Evolutionary conservation across 2,113 vertebrate species (phyloP), one percentile per base, ranked within the genome.

Genomic region (Bettongia penicillata): DNA sequence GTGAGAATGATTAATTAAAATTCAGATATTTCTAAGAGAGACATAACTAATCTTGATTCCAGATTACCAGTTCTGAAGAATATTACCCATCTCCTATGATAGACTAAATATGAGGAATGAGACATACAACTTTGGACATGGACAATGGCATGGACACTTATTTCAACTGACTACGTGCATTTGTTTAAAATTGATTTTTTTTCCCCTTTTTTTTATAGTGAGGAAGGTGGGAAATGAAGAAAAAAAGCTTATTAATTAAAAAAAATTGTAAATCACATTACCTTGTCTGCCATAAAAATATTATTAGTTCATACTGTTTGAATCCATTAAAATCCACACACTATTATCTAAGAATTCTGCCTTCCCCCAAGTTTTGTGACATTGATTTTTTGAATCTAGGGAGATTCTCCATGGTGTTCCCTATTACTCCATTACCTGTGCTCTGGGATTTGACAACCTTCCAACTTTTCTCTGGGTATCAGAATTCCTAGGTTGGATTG

Each of bases 1-100:
- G 53, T 89, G 4, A 95, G 95, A 96, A 43, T 51, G 22, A 94
- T 96, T 48, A 91, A 16, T 96, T 77, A 53, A 94, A 91, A 93
- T 92, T 94, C 51, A 94, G 43, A 2, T 53, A 31, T 9, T 51
- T 51, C 25, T 92, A 48, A 28, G 77, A 25, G n/a, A 89, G 51
- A 1, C 28, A 91, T 92, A 68, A 3, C 31, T 12, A 37, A 37
- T 31, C 12, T 37, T 37, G 31, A 37, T 68, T 68, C 31, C 31
- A 68, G 57, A 68, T 28, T 28, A 68, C 12, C 31, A 68, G 12
- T 37, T 0, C 14, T 68, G 31, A 68, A 68, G 31, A 68, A 37
- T 6, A 31, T 12, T 68, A 37, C 31, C 11, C 3, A 68, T 68
- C 12, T 68, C 31, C 31, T 37, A 0, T 61, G 57, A 12, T 31